Evolutionary conservation across 2,797 vertebrate genomes (phyloP), one percentile per base, ranked within the genome.

Genomic region (Parauchenoglanis punctatus): DNA sequence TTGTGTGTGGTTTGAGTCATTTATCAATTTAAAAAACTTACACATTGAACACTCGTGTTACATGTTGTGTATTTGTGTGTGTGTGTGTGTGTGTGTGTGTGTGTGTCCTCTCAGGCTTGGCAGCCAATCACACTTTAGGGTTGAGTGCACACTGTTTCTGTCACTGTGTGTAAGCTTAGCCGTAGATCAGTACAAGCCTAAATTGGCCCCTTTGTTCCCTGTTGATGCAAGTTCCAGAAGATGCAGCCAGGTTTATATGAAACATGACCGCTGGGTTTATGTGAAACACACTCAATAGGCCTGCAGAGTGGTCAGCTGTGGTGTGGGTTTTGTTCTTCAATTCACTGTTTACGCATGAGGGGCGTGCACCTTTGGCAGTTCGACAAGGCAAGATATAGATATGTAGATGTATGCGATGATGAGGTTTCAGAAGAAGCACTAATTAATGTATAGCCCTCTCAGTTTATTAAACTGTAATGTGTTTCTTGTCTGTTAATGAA

Each of bases 121-220:
- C 46, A 72, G 61, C 59, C 52, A 70, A 80, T 90, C 89, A 84
- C 88, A 89, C 87, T 86, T 83, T 89, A 75, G 86, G 92, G 89
- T 89, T 87, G 72, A 88, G 87, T 89, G 91, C 91, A 89, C 91
- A 87, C 81, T 92, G 91, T 81, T 91, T 88, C 84, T 91, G 91
- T 93, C 92, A 90, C 85, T 86, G 73, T 89, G 80, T 87, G 68
- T 90, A 78, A 93, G 89, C 87, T 88, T 81, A 89, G 82, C 84
- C 84, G 83, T 88, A 11, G 58, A 90, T 92, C 90, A 91, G 28
- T 82, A 63, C 46, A 75, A 40, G 86, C 75, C 28, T 44, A 88
- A 89, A 89, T 28, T 87, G 87, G 87, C 87, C 46, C 86, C 87
- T 88, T 88, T 88, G 84, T 87, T 91, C 75, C 81, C 59, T 44